Evolutionary conservation across 2,113 vertebrate genomes (phyloP).

Genomic region (Isurus oxyrinchus): DNA sequence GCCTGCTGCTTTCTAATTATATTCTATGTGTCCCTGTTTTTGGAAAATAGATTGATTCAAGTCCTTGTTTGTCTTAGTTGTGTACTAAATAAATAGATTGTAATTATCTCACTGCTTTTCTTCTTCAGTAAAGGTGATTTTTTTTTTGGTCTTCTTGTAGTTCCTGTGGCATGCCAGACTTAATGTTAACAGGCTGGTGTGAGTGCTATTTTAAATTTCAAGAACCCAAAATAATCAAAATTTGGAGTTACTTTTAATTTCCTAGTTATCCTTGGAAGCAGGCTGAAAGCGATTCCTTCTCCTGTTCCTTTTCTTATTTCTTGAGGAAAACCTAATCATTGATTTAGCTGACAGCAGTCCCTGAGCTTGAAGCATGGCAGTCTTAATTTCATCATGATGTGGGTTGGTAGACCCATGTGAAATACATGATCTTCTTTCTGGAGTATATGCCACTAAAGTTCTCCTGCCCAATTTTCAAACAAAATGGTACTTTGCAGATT

Average conservation of each 20-base stretch:
- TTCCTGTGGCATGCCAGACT: not conserved
- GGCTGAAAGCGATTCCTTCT: not conserved
- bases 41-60: too few species aligned
- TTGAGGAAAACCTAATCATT: not conserved
- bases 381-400: not conserved
- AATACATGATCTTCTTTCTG: not conserved
- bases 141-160: not conserved
- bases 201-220: not conserved
- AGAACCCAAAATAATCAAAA: not conserved
- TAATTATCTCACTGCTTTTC: too few species aligned
- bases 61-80: too few species aligned
- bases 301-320: not conserved
- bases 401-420: not conserved
- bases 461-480: not conserved
- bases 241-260: not conserved
- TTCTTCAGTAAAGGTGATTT: not conserved
- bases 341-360: not conserved
- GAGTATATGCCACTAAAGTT: not conserved
- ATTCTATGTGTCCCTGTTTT: not conserved
- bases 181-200: not conserved
- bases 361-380: not conserved
- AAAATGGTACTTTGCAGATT: not conserved
- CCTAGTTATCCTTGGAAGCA: not conserved
- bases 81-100: too few species aligned
- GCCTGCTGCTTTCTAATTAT: not conserved